phyloP scores from a whole-genome alignment of 2,888 invertebrate species.

The Epinotia bilunana region DNA sequence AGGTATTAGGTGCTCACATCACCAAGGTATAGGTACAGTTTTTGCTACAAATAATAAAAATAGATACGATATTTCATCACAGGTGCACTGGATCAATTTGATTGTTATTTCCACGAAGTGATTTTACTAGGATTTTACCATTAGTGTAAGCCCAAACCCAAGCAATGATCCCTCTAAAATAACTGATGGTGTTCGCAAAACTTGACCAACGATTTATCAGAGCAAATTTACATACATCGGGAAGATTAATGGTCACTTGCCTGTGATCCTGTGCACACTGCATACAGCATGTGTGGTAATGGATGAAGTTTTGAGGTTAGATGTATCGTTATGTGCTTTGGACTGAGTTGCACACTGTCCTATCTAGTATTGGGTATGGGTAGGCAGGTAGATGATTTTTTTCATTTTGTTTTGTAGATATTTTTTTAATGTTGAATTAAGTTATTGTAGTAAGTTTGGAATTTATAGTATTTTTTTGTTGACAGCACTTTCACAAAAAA shows the following conservation, averaged over 20 bases:
- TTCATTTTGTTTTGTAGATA: neutral
- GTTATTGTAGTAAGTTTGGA: too few species aligned
- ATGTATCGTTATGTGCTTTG: constrained; percentile 22
- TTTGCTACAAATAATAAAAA: too few species aligned
- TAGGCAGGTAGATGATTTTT: neutral
- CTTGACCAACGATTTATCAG: constrained; percentile 75
- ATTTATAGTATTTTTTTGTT: too few species aligned
- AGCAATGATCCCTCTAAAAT: constrained; percentile 54
- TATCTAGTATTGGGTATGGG: neutral
- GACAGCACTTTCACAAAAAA: neutral
- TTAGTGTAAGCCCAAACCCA: constrained; percentile 17
- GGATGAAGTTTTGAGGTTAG: constrained; percentile 51
- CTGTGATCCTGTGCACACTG: constrained; percentile 55
- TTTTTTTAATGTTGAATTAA: too few species aligned
- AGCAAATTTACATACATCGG: constrained; percentile 73
- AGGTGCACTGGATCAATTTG: neutral
- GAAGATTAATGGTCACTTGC: constrained; percentile 72
- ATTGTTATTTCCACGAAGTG: neutral
- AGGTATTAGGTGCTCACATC: too few species aligned
- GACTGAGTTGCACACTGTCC: constrained; percentile 1
- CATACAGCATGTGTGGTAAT: constrained; percentile 53
- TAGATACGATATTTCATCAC: neutral
- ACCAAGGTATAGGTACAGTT: too few species aligned
- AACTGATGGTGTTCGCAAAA: constrained; percentile 56
- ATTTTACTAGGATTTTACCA: constrained; percentile 4